Conservation (phyloP, 2,113 vertebrate genomes). For the Zeus faber region DNA sequence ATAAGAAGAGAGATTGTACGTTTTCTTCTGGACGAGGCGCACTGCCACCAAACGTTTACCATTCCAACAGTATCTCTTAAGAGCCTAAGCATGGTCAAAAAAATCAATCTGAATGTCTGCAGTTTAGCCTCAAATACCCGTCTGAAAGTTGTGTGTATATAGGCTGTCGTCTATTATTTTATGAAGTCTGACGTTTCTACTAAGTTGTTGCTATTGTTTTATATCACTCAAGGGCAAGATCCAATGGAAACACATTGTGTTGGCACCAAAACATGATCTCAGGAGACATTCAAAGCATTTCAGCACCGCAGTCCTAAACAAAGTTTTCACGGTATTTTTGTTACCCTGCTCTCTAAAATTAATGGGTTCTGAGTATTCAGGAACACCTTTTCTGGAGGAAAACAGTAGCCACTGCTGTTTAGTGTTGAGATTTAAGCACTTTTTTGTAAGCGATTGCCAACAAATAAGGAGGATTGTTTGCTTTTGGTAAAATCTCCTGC, state of each 20-base stretch:
- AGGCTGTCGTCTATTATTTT: conserved; percentile 11
- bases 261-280: conserved; percentile 68
- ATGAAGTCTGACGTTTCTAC: too few species aligned
- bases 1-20: too few species aligned
- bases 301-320: conserved; percentile 76
- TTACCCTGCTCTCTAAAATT: conserved; percentile 53
- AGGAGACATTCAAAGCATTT: conserved; percentile 72
- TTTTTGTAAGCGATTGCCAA: conserved; percentile 95
- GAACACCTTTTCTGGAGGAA: conserved; percentile 25
- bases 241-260: conserved; percentile 34
- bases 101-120: conserved; percentile 46
- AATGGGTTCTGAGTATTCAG: conserved; percentile 43
- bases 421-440: conserved; percentile 87
- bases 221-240: conserved; percentile 8
- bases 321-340: conserved; percentile 47
- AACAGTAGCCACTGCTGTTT: conserved; percentile 35
- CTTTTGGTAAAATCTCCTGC: conserved; percentile 79
- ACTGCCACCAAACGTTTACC: background rate
- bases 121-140: conserved; percentile 24
- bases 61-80: background rate
- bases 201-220: conserved; percentile 16
- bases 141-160: conserved; percentile 21
- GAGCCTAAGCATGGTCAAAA: conserved; percentile 10
- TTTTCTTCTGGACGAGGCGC: background rate
- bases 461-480: conserved; percentile 68